Base-by-base conservation (phyloP, 1,140 invertebrate species). In the Luehdorfia chinensis region DNA sequence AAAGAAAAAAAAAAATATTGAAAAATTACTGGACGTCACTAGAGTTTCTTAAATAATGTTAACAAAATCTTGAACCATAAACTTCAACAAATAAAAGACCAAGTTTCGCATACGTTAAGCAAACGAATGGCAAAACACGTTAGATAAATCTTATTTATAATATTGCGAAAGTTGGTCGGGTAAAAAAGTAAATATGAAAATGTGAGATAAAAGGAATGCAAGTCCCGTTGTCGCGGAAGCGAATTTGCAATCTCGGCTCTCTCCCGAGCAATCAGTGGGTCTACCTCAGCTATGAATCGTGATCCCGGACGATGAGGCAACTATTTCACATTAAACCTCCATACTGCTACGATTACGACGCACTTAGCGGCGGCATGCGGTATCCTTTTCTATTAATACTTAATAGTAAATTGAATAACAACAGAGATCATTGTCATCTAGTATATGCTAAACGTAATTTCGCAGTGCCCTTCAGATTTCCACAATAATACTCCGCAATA, bases 181-280 rank as follows among this genome's bases (percentile, higher is more conserved):
- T n/a, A n/a, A n/a, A n/a, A n/a, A n/a, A n/a, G n/a, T n/a, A 21
- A 37, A 30, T 39, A 48, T 48, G 34, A 37, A 47, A 25, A 47
- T 46, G 19, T 28, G 39, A 19, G 31, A 32, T 23, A 14, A 28
- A 39, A 41, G 61, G 63, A 58, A 71, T 63, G 63, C 47, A 13
- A 54, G 49, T 74, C 58, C 74, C 75, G 72, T 75, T 78, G 59
- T 33, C 30, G 59, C 59, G 63, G 63, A 71, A 71, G 66, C 15
- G 54, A 57, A 51, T 50, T 48, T 47, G 49, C 57, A 53, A 70
- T 67, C 57, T 59, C 37, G 54, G n/a, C n/a, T n/a, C n/a, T n/a
- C 60, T 57, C 49, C 46, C 48, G 34, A 39, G 47, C 69, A 67
- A 69, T 69, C 63, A 60, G 39, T 47, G 53, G 50, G 55, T 60